Evolutionary conservation across 1,140 invertebrate genomes (phyloP).

Genomic region (Asobara japonica): DNA sequence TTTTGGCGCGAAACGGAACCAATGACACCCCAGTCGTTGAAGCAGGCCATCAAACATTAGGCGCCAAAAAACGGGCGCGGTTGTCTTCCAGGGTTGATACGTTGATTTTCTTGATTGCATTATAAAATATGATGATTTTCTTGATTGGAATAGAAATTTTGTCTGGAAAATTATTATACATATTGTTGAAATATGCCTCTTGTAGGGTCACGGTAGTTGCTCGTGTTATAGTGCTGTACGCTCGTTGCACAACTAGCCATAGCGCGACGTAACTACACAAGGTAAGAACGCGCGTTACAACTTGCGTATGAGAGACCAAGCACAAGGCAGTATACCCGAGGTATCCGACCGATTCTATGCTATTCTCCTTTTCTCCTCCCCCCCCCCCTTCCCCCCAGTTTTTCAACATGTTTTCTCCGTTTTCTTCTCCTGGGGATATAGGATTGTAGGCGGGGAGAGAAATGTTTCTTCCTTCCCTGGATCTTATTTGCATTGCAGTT

Average conservation of each 20-base stretch:
- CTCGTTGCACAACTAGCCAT: constrained; percentile 30
- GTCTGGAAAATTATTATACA: constrained; percentile 21
- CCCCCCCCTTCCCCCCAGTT: background rate
- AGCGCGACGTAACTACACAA: constrained; percentile 17
- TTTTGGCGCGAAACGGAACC: too few relatives aligned
- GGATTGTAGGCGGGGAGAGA: background rate
- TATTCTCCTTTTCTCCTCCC: background rate
- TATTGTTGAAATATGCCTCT: background rate
- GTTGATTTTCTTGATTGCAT: too few relatives aligned
- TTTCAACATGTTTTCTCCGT: background rate
- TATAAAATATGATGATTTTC: too few relatives aligned
- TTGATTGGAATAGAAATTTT: background rate
- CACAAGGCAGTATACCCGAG: background rate
- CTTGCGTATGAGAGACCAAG: background rate
- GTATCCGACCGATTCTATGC: background rate
- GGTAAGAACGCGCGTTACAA: constrained; percentile 15
- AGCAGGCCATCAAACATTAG: too few relatives aligned
- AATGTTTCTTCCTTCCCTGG: too few relatives aligned
- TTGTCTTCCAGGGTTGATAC: too few relatives aligned
- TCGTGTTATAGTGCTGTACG: constrained; percentile 1
- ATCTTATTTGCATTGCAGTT: too few relatives aligned
- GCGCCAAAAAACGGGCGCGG: too few relatives aligned
- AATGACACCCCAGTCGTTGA: too few relatives aligned
- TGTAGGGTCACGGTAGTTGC: constrained; percentile 30
- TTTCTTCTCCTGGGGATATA: background rate